Conservation (phyloP, 1,140 invertebrate genomes). For the Tetramorium simillimum region DNA sequence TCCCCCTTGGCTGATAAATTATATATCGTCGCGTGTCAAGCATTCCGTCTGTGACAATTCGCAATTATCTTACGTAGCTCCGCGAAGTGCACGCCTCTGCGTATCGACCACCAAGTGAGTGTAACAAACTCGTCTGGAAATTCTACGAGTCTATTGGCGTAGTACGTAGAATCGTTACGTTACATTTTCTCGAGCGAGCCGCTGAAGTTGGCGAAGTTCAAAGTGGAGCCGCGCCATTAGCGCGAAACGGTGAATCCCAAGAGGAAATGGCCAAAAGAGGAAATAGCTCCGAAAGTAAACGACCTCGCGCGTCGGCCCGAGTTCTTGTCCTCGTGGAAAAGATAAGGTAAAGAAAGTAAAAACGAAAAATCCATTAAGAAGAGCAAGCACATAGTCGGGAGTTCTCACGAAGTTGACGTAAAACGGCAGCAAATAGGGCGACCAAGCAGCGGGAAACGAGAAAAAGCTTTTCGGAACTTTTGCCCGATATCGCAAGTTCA, state of each 20-base stretch:
- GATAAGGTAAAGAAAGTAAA: not conserved
- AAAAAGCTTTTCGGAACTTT: conserved; percentile 35
- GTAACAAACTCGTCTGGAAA: not conserved
- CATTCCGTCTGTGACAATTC: conserved; percentile 15
- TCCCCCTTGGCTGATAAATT: conserved; percentile 30
- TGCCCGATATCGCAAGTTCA: conserved; percentile 30
- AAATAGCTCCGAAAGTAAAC: not conserved
- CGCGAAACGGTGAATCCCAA: not conserved
- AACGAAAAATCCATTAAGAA: not conserved
- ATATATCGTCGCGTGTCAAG: conserved; percentile 2
- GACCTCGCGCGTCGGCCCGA: not conserved
- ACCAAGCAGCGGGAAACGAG: not conserved
- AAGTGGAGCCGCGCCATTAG: not conserved
- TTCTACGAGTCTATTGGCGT: not conserved
- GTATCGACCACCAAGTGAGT: conserved; percentile 27
- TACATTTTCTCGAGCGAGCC: not conserved
- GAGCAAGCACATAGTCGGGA: not conserved
- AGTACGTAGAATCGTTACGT: not conserved
- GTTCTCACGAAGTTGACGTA: not conserved
- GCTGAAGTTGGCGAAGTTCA: not conserved
- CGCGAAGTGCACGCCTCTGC: not conserved
- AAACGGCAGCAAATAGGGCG: not conserved
- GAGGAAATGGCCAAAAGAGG: not conserved
- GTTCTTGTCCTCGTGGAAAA: not conserved
- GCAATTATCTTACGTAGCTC: conserved; percentile 28